These are phyloP conservation scores for Eulemur rubriventer DNA, from an alignment of 2,797 vertebrate species.

Conservation along the genomic window DNA sequence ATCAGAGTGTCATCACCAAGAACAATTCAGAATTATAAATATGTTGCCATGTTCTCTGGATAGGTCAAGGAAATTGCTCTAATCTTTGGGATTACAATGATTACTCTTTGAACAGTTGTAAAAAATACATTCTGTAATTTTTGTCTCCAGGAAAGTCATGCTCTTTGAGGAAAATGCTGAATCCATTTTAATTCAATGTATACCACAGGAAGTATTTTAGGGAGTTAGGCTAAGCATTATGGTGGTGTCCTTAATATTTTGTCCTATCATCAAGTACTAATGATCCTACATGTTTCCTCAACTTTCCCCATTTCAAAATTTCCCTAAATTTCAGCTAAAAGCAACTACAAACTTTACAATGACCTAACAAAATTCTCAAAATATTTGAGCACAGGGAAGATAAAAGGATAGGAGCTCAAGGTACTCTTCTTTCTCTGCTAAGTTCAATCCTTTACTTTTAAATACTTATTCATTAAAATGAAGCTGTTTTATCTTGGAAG, in stretches of 20 bases:
- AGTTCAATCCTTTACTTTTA: not conserved
- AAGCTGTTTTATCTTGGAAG: not conserved
- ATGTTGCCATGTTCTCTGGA: not conserved
- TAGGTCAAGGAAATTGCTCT: not conserved
- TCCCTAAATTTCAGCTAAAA: not conserved
- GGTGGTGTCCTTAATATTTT: not conserved
- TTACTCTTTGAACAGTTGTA: not conserved
- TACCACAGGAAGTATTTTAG: not conserved
- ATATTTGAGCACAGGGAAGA: not conserved
- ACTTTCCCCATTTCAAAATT: not conserved
- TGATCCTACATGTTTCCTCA: not conserved
- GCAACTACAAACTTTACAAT: not conserved
- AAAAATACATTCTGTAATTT: not conserved
- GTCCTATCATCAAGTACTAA: not conserved
- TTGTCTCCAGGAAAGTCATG: not conserved
- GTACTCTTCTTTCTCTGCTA: not conserved
- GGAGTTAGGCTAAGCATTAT: not conserved
- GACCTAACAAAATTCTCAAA: not conserved
- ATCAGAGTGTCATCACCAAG: not conserved
- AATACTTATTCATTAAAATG: not conserved
- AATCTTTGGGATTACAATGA: not conserved
- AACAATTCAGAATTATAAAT: slow-evolving; percentile 38
- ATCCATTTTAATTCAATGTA: not conserved
- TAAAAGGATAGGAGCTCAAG: not conserved
- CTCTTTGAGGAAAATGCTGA: not conserved